Evolutionary conservation across 2,888 invertebrate species (phyloP).

Genomic region (Scrobipalpa atriplicella): DNA sequence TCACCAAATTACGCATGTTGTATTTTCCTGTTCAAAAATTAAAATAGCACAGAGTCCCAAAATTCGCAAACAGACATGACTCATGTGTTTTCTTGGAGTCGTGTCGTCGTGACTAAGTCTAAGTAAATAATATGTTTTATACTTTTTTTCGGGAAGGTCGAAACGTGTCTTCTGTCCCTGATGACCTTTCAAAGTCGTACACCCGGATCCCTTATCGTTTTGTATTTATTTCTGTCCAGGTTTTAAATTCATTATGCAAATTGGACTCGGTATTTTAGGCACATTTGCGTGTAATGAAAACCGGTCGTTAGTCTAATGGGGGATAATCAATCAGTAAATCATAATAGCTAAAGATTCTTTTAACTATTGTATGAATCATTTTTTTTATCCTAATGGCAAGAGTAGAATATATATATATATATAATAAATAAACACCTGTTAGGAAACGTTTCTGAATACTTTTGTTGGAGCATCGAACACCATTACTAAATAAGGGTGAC

Average conservation of each 20-base stretch:
- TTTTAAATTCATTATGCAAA: slow-evolving; percentile 18
- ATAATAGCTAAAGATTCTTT: not conserved
- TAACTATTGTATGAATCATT: slow-evolving; percentile 2
- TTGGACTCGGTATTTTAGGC: not conserved
- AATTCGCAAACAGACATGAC: not conserved
- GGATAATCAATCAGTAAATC: not conserved
- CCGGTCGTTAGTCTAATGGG: slow-evolving; percentile 3
- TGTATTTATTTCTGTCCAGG: slow-evolving; percentile 11
- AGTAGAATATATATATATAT: too few relatives aligned
- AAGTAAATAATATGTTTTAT: not conserved
- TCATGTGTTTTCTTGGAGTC: not conserved
- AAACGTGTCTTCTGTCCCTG: not conserved
- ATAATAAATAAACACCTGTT: too few relatives aligned
- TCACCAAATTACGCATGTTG: too few relatives aligned
- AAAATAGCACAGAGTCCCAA: too few relatives aligned
- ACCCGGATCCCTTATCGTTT: slow-evolving; percentile 13
- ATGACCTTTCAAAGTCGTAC: not conserved
- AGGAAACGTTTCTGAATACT: too few relatives aligned
- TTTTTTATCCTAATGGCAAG: not conserved
- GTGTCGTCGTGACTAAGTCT: slow-evolving; percentile 11
- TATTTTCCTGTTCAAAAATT: too few relatives aligned
- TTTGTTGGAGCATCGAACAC: too few relatives aligned
- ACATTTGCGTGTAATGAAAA: not conserved
- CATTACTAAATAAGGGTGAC: too few relatives aligned
- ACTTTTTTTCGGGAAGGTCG: slow-evolving; percentile 12